A percentile compares a stretch with the other conserved stretches of the same genome.
phyloP scores from a whole-genome alignment of 2,797 vertebrate species.

The Rhinatrema bivittatum region DNA sequence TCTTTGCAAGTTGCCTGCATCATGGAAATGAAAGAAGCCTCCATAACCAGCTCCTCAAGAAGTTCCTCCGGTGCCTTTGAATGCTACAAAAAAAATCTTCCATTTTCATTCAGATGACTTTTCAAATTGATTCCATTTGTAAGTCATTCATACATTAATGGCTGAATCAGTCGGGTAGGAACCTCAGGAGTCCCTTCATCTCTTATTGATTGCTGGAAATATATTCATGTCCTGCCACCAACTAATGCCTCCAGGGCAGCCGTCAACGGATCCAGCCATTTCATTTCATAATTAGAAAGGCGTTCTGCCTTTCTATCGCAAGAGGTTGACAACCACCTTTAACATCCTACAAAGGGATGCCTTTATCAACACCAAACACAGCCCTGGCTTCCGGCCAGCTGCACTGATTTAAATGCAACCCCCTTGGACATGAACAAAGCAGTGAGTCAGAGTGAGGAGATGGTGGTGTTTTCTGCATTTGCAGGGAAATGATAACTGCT shows the following conservation, averaged over 20 bases:
- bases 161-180: neutral
- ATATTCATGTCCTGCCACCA: conserved; percentile 4
- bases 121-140: conserved; percentile 4
- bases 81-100: neutral
- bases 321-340: conserved; percentile 19
- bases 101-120: neutral
- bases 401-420: conserved; percentile 4
- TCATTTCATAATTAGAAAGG: conserved; percentile 33
- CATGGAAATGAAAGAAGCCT: no score
- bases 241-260: conserved; percentile 14
- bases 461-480: neutral
- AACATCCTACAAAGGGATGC: conserved; percentile 25
- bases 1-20: no score
- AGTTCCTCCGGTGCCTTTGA: no score
- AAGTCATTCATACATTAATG: conserved; percentile 4
- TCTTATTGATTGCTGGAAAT: neutral
- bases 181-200: neutral
- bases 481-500: neutral
- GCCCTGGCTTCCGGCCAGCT: conserved; percentile 11
- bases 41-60: no score
- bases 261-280: conserved; percentile 15
- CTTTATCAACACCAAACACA: conserved; percentile 4
- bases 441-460: conserved; percentile 1
- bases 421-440: conserved; percentile 4
- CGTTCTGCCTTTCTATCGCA: conserved; percentile 33